Conservation (phyloP, 2,113 vertebrate genomes). For the Chamaetylas fuelleborni region DNA sequence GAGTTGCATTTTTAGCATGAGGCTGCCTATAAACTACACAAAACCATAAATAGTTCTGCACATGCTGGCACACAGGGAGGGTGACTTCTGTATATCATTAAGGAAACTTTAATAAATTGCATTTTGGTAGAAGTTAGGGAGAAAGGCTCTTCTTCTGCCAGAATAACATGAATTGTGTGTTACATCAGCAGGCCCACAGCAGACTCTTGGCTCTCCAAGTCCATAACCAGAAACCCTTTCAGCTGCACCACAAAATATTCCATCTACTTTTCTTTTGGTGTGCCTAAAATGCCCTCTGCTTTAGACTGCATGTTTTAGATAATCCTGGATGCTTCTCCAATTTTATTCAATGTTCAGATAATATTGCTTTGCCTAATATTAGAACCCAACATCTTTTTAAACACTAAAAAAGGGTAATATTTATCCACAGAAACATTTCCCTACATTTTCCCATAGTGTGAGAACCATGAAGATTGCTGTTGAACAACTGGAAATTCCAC, state of each 20-base stretch:
- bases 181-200: not conserved
- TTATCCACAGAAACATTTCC: not conserved
- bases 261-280: not conserved
- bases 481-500: not conserved
- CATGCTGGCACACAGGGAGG: not conserved
- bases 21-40: not conserved
- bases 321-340: not conserved
- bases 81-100: not conserved
- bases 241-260: not conserved
- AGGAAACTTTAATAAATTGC: not conserved
- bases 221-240: not conserved
- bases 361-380: not conserved
- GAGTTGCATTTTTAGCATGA: not conserved
- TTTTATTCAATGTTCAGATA: not conserved
- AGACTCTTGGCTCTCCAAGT: not conserved
- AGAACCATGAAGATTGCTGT: not conserved
- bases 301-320: not conserved
- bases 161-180: not conserved
- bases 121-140: not conserved
- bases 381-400: not conserved
- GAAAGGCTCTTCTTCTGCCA: not conserved
- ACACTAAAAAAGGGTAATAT: not conserved
- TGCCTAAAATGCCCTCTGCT: not conserved
- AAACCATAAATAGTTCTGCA: not conserved
- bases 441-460: not conserved